Evolutionary conservation across 2,888 invertebrate genomes (phyloP), one percentile per base, ranked within the genome.

Genomic region (Mechanitis messenoides): DNA sequence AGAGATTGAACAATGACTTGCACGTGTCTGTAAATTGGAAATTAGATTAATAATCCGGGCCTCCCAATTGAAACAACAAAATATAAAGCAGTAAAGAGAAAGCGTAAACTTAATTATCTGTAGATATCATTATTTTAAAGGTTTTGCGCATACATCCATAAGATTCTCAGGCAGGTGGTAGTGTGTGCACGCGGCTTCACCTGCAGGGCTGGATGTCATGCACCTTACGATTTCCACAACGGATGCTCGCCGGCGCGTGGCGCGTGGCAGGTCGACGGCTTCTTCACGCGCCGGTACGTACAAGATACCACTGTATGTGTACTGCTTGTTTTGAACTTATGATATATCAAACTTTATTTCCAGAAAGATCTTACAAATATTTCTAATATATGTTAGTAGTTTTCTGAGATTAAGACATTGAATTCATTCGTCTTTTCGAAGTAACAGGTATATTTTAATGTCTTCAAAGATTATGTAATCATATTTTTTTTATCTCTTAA

Each of bases 231-330:
- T 77, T 75, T 76, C 79, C 83, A 81, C 82, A 83, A 78, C 78
- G 74, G 77, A 68, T 80, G 84, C 74, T 79, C 84, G 79, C 67
- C 77, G 76, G 76, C 78, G 83, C 84, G 81, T 82, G 81, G 78
- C 81, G 83, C 84, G 81, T 82, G 81, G 78, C 81, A 66, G 83
- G 80, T 80, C 84, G 84, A 71, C 81, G 85, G 74, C 79, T 74
- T 68, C 68, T 69, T 69, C 71, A 66, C 69, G 74, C 68, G 63
- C 67, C 65, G 65, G 58, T 67, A 56, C 64, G 58, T 55, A 38
- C 55, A 62, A 62, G 60, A 61, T 64, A 20, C 58, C 64, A 61
- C 60, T 60, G 58, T 61, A 61, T 58, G 60, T 58, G 50, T 62
- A 64, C 64, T 20, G 20, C 20, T 62, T 58, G 53, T 62, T 59